Base-by-base conservation (phyloP, 2,888 invertebrate genomes). In the Epirrita christyi region DNA sequence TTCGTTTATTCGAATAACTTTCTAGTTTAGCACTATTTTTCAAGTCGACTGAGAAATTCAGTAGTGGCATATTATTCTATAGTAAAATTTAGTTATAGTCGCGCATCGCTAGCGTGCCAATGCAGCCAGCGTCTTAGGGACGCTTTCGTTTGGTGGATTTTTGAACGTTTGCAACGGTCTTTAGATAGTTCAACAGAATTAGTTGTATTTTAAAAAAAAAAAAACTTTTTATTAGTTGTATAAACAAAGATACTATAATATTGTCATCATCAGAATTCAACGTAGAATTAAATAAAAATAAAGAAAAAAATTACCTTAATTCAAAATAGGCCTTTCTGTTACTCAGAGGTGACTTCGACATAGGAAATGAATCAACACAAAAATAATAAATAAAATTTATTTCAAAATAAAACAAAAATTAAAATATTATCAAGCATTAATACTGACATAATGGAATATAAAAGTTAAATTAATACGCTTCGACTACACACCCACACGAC, bases 401-500 rank as follows among this genome's bases (percentile, higher is more conserved):
- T 42, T 53, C 0, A 49, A 55, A 47, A 74, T 55, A 3, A 49
- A 55, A 44, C 73, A 71, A 73, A 71, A 37, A 46, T 14, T 28
- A 11, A 13, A 15, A 55, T 36, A 55, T 40, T 34, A 37, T n/a
- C 47, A 72, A 76, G 67, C 70, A 55, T 68, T 66, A 74, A 77
- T 77, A 79, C 71, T 76, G 75, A 72, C 42, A 61, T 60, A 55
- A 70, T 54, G 67, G 68, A 79, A 76, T 72, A 62, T 61, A 67
- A 72, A 60, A 47, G 62, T 59, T 45, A 37, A 67, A 72, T 65
- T 59, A 8, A 28, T 51, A 67, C 65, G 47, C 56, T 51, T 47
- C 41, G 53, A 67, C 78, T 88, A 89, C 88, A 90, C 90, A 91
- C 89, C 90, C 80, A 85, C 86, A 85, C 86, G 21, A 81, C 78